Evolutionary conservation across 2,888 invertebrate species (phyloP), one percentile per base, ranked within the genome.

Genomic region (Gisinianus flammeolus): DNA sequence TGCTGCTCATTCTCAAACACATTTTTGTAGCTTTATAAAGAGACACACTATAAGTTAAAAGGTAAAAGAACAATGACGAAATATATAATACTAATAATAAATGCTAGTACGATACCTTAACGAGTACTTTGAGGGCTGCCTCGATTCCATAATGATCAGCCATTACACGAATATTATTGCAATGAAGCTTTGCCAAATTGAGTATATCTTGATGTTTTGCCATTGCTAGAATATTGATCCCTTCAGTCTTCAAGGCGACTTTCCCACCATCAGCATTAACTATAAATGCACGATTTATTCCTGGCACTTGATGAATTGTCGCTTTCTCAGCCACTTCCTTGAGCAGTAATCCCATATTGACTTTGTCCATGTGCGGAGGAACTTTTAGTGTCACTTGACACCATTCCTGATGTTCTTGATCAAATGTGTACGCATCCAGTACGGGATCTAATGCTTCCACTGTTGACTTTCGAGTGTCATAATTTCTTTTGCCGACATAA

Each of bases 91-190:
- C 19, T 62, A 62, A 62, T 16, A 62, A 26, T 0, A 24, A 24
- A 22, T 6, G 19, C 10, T 8, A 58, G 12, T 8, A 76, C 68
- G n/a, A 56, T 28, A 77, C 77, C 72, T 77, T 77, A 33, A 77
- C 64, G 19, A 77, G 72, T 0, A 95, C 94, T 87, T 92, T 92
- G 71, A 92, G 91, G 0, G 97, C 98, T 0, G 99, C 98, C 89
- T 99, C 99, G 81, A 99, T 96, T 0, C 99, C 99, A 86, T 97
- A 99, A 0, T 92, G 94, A 79, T 91, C 90, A 0, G 96, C 94
- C 85, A 99, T 92, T 0, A 93, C 92, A 85, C 97, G 95, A 80
- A 99, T 93, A 86, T 98, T 96, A 86, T 99, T 99, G 56, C 94
- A 94, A 87, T 97, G 96, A 0, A 98, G 87, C 80, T 90, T 91